Evolutionary conservation across 2,888 invertebrate genomes (phyloP).

Genomic region (Chirona hameri): DNA sequence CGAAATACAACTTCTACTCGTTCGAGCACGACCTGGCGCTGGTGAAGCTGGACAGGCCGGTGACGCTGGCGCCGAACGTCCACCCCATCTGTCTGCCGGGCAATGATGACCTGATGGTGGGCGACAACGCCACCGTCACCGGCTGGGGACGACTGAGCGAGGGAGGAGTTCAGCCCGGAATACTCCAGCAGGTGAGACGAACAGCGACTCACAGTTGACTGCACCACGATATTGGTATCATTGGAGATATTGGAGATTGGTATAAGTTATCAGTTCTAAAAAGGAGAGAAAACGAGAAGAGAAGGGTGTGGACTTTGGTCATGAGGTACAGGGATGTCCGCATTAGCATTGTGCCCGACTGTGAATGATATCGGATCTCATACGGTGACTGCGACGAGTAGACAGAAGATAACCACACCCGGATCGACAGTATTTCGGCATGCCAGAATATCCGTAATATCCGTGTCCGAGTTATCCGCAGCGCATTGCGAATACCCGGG

Average conservation of each 20-base stretch:
- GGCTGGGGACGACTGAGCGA: slow-evolving; percentile 83
- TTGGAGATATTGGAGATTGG: too few species aligned
- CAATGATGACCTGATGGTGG: slow-evolving; percentile 78
- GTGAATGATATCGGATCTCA: background rate
- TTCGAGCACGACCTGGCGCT: slow-evolving; percentile 89
- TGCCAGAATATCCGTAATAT: slow-evolving; percentile 8
- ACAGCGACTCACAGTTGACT: too few species aligned
- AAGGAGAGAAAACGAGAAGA: too few species aligned
- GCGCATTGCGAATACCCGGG: too few species aligned
- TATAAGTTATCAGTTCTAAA: too few species aligned
- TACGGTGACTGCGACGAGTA: background rate
- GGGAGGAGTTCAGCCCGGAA: slow-evolving; percentile 79
- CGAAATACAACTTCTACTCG: slow-evolving; percentile 90
- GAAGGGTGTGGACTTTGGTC: too few species aligned
- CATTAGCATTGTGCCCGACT: background rate
- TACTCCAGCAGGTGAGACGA: slow-evolving; percentile 68
- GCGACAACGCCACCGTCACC: slow-evolving; percentile 76
- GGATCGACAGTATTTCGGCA: background rate
- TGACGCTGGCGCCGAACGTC: slow-evolving; percentile 81
- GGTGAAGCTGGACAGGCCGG: slow-evolving; percentile 73
- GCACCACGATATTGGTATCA: too few species aligned
- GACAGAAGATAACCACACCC: background rate
- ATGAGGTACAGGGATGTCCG: background rate
- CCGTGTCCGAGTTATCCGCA: too few species aligned
- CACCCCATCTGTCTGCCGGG: slow-evolving; percentile 86